Percentiles rank a stretch among this genome's conserved stretches.
phyloP scores from a whole-genome alignment of 1,140 invertebrate genomes.

The Drosophila azteca region DNA sequence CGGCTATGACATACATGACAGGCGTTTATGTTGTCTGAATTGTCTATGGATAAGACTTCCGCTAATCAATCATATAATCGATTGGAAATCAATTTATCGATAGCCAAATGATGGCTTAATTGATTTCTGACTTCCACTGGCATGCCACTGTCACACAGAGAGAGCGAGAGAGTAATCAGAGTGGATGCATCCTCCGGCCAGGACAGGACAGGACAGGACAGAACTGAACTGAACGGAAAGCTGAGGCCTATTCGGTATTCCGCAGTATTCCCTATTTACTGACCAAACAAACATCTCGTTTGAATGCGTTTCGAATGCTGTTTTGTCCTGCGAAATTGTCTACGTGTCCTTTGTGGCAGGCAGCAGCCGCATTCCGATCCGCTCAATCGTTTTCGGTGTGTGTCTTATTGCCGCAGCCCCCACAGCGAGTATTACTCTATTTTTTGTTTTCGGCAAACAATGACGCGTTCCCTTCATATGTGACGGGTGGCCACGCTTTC shows the following conservation, averaged over 20 bases:
- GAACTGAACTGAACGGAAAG: background rate
- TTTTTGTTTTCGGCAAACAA: constrained; percentile 45
- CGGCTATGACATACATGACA: background rate
- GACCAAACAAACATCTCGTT: constrained; percentile 61
- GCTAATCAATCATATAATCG: background rate
- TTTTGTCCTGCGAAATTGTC: constrained; percentile 52
- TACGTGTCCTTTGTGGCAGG: constrained; percentile 63
- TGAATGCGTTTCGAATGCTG: constrained; percentile 42
- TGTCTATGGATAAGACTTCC: no score
- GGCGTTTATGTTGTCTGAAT: background rate
- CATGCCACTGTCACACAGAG: no score
- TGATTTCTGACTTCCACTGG: background rate
- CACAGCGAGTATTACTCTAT: background rate
- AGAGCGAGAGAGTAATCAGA: constrained; percentile 23
- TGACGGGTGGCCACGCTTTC: constrained; percentile 50
- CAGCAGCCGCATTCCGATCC: constrained; percentile 11
- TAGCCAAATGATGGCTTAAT: background rate
- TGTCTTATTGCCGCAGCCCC: constrained; percentile 39
- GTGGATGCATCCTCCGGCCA: background rate
- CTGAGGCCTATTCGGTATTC: background rate
- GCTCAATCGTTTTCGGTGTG: constrained; percentile 31
- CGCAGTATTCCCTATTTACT: constrained; percentile 36
- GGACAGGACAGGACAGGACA: no score
- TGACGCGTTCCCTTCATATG: constrained; percentile 42
- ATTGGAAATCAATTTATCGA: background rate